phyloP scores from a whole-genome alignment of 2,113 vertebrate species.

The Murina feae region DNA sequence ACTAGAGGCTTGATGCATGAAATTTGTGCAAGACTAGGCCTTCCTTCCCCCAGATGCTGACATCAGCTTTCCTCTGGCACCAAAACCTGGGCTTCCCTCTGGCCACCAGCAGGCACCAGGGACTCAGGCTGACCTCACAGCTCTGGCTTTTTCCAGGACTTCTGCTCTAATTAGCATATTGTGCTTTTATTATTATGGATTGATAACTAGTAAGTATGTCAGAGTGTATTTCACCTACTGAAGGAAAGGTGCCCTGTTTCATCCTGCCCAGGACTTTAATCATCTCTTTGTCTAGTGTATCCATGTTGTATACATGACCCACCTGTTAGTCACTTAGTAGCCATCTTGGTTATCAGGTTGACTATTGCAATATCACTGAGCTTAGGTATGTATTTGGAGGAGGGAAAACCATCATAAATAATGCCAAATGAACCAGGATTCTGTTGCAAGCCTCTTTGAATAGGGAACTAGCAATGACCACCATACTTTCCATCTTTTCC shows the following conservation, averaged over 20 bases:
- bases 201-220: background rate
- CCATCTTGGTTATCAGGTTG: background rate
- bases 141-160: too few relatives aligned
- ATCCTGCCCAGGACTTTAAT: background rate
- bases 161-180: too few relatives aligned
- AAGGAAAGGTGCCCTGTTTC: background rate
- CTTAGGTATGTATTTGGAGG: background rate
- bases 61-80: too few relatives aligned
- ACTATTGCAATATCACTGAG: background rate
- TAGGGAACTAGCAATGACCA: background rate
- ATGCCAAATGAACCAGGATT: background rate
- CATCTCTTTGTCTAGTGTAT: background rate
- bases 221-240: background rate
- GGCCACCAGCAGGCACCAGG: too few relatives aligned
- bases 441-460: background rate
- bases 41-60: too few relatives aligned
- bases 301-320: background rate
- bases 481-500: background rate
- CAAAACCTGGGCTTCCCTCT: too few relatives aligned
- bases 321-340: background rate
- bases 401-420: background rate
- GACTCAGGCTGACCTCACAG: too few relatives aligned
- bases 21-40: too few relatives aligned
- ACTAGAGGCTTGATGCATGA: background rate
- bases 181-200: too few relatives aligned